Percentiles rank a stretch among this genome's conserved stretches.
Evolutionary conservation across 2,797 vertebrate species (phyloP).

Genomic region (Myripristis jacobus): DNA sequence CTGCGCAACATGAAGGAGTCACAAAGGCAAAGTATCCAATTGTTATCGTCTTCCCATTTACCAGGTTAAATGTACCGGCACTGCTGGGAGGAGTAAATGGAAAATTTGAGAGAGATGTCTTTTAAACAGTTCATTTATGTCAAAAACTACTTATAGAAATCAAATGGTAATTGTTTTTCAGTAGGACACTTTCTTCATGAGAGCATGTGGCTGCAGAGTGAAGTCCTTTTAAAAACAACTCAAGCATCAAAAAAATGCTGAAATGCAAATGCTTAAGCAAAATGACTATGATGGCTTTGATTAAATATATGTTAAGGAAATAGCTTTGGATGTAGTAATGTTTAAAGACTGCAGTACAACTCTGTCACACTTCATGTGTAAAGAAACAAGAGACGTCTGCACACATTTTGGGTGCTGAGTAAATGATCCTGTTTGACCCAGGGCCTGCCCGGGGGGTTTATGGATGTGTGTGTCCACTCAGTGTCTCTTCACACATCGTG

Average conservation of each 20-base stretch:
- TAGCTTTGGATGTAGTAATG: constrained; percentile 51
- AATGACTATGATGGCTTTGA: constrained; percentile 74
- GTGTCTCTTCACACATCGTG: constrained; percentile 56
- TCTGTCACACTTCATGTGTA: constrained; percentile 49
- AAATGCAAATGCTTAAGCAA: constrained; percentile 73
- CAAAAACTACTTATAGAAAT: constrained; percentile 46
- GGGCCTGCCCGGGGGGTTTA: no score
- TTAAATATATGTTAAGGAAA: constrained; percentile 66
- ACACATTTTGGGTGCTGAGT: no score
- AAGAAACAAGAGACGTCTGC: constrained; percentile 10
- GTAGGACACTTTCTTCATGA: constrained; percentile 53
- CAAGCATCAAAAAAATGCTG: constrained; percentile 41
- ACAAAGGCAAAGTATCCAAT: constrained; percentile 34
- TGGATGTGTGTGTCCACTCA: no score
- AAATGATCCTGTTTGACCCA: no score
- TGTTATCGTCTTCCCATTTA: constrained; percentile 19
- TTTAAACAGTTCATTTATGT: no score
- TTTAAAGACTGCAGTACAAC: constrained; percentile 68
- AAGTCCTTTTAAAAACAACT: constrained; percentile 78
- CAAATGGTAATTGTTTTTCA: constrained; percentile 32
- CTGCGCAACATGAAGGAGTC: constrained; percentile 57
- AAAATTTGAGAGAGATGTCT: constrained; percentile 15
- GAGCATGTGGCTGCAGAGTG: constrained; percentile 63
- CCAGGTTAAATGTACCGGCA: neutral
- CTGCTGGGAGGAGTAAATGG: neutral